Evolutionary conservation across 2,113 vertebrate genomes (phyloP).

Genomic region (Gymnobelideus leadbeateri): DNA sequence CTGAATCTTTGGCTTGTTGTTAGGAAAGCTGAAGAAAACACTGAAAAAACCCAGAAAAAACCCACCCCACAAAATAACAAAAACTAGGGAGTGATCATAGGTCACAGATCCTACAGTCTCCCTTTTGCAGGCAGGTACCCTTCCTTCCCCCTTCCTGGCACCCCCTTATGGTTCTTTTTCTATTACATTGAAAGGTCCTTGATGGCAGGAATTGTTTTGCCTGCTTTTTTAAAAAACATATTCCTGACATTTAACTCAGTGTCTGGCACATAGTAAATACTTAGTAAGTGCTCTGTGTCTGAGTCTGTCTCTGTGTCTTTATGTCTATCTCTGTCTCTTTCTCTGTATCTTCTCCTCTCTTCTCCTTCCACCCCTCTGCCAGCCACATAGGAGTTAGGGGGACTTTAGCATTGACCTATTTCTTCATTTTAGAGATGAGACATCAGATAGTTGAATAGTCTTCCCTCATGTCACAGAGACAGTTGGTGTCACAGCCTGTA

Average conservation of each 20-base stretch:
- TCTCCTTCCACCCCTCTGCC: not conserved
- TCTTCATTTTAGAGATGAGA: not conserved
- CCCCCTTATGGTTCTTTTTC: too few species aligned
- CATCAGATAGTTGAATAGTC: not conserved
- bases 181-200: not conserved
- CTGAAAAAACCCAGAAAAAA: not conserved
- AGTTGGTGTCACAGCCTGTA: not conserved
- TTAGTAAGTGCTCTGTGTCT: not conserved
- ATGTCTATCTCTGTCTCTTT: not conserved
- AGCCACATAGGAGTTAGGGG: not conserved
- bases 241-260: not conserved
- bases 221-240: not conserved
- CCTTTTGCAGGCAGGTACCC: not conserved
- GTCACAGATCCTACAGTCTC: not conserved
- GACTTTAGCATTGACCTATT: not conserved
- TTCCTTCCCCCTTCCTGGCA: not conserved
- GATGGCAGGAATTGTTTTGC: not conserved
- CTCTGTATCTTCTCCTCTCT: too few species aligned
- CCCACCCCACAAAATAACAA: not conserved
- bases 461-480: not conserved
- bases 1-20: not conserved
- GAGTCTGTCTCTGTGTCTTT: not conserved
- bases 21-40: not conserved
- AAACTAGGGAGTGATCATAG: not conserved
- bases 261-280: not conserved